A percentile compares a stretch with the other conserved stretches of the same genome.
These are phyloP conservation scores for Neotoxoptera formosana DNA, from an alignment of 1,140 invertebrate genomes.

Conservation along the genomic window DNA sequence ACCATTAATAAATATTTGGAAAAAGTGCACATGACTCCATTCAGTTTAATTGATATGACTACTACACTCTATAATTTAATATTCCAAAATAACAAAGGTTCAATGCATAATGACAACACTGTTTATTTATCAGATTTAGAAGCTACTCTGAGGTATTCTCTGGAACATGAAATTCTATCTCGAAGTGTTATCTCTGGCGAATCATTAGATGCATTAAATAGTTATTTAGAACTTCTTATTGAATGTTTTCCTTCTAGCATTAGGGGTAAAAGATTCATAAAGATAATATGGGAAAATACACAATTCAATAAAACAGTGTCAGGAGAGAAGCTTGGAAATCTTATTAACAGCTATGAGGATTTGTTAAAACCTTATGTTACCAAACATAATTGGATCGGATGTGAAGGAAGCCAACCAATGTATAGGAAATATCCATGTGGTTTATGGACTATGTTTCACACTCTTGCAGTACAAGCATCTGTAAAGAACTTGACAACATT, in stretches of 20 bases:
- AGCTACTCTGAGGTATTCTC: slow-evolving; percentile 78
- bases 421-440: slow-evolving; percentile 93
- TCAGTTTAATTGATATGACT: slow-evolving; percentile 22
- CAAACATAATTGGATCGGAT: slow-evolving; percentile 79
- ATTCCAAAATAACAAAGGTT: slow-evolving; percentile 60
- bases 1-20: neutral
- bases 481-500: slow-evolving; percentile 65
- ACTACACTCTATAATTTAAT: slow-evolving; percentile 36
- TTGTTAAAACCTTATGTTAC: slow-evolving; percentile 66
- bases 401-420: slow-evolving; percentile 76
- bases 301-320: slow-evolving; percentile 58
- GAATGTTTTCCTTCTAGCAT: slow-evolving; percentile 77
- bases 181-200: slow-evolving; percentile 74
- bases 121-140: slow-evolving; percentile 88
- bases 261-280: slow-evolving; percentile 64
- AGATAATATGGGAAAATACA: slow-evolving; percentile 63
- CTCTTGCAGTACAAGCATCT: slow-evolving; percentile 83
- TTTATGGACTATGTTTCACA: slow-evolving; percentile 95
- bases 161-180: slow-evolving; percentile 81
- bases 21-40: neutral
- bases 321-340: slow-evolving; percentile 69
- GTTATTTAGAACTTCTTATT: slow-evolving; percentile 75
- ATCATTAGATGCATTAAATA: slow-evolving; percentile 74
- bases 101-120: slow-evolving; percentile 63
- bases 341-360: slow-evolving; percentile 67